Evolutionary conservation across 1,140 invertebrate species (phyloP).

Genomic region (Papilio aristodemus): DNA sequence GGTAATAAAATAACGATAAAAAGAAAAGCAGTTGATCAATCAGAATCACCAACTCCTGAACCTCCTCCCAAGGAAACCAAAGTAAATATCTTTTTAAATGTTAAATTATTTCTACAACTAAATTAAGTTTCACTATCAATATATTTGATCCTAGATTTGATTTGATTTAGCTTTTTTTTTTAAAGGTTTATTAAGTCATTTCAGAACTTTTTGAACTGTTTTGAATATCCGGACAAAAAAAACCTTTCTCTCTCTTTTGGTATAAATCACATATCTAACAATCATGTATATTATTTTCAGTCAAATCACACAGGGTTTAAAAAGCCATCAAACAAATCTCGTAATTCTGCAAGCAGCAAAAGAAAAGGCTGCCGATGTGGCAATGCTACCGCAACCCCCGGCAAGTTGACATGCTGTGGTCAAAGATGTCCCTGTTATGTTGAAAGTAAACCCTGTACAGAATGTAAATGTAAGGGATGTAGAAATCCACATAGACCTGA

Average conservation of each 20-base stretch:
- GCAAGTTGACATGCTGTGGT: slow-evolving; percentile 94
- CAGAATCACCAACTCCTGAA: slow-evolving; percentile 54
- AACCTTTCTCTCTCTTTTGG: no score
- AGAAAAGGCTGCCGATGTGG: slow-evolving; percentile 93
- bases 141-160: no score
- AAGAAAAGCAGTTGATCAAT: slow-evolving; percentile 84
- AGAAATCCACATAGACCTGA: slow-evolving; percentile 92
- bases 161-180: no score
- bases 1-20: slow-evolving; percentile 92
- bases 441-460: slow-evolving; percentile 90
- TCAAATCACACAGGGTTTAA: slow-evolving; percentile 76
- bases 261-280: no score
- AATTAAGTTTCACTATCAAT: slow-evolving; percentile 13
- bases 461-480: slow-evolving; percentile 94
- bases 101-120: slow-evolving; percentile 24
- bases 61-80: slow-evolving; percentile 60
- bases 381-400: slow-evolving; percentile 92
- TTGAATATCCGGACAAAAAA: no score
- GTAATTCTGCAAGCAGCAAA: slow-evolving; percentile 76
- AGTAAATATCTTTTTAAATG: slow-evolving; percentile 46
- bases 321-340: slow-evolving; percentile 77
- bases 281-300: slow-evolving; percentile 51
- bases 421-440: slow-evolving; percentile 96
- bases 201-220: no score
- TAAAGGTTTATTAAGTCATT: no score